These are phyloP conservation scores for Lepidonotus clava DNA, from an alignment of 2,888 invertebrate species.

Conservation along the genomic window DNA sequence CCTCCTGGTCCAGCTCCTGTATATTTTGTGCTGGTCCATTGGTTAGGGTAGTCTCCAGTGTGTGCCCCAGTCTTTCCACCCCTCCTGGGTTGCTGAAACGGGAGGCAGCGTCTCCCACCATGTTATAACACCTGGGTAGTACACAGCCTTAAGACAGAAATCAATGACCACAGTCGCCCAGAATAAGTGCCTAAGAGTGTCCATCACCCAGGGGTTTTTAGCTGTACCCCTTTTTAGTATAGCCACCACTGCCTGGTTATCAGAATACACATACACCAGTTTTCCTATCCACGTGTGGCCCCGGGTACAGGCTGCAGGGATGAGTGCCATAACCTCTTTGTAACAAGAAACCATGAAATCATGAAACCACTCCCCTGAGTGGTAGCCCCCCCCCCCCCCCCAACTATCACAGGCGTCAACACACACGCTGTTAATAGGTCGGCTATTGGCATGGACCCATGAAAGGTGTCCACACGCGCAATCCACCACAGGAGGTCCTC, in stretches of 20 bases:
- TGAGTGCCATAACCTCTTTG: not conserved
- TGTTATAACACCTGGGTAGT: slow-evolving; percentile 11
- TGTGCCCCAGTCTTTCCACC: too few relatives aligned
- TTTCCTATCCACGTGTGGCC: not conserved
- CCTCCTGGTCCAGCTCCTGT: too few relatives aligned
- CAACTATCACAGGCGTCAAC: not conserved
- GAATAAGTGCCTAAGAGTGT: not conserved
- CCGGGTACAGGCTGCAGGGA: not conserved
- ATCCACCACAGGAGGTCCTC: slow-evolving; percentile 22
- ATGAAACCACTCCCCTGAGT: slow-evolving; percentile 1
- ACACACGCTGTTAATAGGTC: not conserved
- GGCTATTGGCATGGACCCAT: not conserved
- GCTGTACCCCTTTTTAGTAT: not conserved
- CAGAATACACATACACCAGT: not conserved
- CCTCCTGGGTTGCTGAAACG: not conserved
- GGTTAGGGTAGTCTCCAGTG: too few relatives aligned
- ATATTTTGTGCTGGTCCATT: too few relatives aligned
- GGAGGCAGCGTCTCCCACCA: not conserved
- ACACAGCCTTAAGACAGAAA: not conserved
- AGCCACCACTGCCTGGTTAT: too few relatives aligned
- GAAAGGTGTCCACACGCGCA: not conserved
- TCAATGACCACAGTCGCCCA: not conserved
- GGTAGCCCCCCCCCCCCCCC: not conserved
- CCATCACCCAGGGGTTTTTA: not conserved
- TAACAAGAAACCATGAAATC: not conserved